A percentile compares a stretch with the other conserved stretches of the same genome.
Evolutionary conservation across 2,797 vertebrate genomes (phyloP).

Genomic region (Sebastes taczanowskii): DNA sequence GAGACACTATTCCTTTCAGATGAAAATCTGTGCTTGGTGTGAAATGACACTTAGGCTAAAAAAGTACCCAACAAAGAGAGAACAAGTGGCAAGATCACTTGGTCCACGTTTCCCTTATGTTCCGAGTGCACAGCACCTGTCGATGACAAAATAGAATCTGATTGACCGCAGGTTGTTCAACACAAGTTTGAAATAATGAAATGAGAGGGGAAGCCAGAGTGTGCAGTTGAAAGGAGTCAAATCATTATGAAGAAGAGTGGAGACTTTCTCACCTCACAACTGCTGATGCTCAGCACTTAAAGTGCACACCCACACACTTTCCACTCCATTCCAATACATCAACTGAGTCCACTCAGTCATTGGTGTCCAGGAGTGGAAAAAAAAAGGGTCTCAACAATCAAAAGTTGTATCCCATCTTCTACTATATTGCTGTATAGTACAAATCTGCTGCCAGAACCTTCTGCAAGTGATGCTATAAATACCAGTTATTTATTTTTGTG

Average conservation of each 20-base stretch:
- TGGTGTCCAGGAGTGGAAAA: not conserved
- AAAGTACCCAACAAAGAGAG: not conserved
- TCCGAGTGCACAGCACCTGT: not conserved
- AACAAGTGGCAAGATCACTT: not conserved
- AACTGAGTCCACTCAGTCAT: not conserved
- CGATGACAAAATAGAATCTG: not conserved
- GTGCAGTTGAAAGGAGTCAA: slow-evolving; percentile 2
- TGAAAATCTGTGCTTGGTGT: too few species aligned
- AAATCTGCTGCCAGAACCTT: not conserved
- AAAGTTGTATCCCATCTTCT: not conserved
- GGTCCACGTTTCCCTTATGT: not conserved
- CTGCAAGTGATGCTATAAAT: not conserved
- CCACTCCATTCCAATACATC: not conserved
- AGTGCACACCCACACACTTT: slow-evolving; percentile 10
- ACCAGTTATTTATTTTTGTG: not conserved
- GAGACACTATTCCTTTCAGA: too few species aligned
- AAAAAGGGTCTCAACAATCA: not conserved
- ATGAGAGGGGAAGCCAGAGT: not conserved
- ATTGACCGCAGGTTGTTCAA: not conserved
- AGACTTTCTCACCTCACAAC: not conserved
- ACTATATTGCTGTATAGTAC: not conserved
- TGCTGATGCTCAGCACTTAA: slow-evolving; percentile 27
- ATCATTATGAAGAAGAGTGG: not conserved
- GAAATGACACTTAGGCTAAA: not conserved
- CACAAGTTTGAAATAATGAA: not conserved